Conservation (phyloP, 2,113 vertebrate species). For the Megaceryle torquata region DNA sequence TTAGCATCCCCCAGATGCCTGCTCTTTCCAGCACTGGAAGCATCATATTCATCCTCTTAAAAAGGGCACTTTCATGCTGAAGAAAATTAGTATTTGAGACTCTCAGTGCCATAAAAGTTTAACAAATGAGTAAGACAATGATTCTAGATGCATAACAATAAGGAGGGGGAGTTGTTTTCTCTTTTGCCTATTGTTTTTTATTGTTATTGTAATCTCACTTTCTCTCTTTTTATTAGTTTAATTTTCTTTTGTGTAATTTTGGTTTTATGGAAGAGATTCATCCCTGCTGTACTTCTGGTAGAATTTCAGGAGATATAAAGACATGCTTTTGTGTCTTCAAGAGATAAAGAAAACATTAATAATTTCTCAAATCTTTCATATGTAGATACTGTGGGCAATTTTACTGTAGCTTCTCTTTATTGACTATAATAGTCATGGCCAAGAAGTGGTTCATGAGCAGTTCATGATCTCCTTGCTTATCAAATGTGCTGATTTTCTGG, state of each 20-base stretch:
- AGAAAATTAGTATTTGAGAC: constrained; percentile 45
- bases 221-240: constrained; percentile 71
- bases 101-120: constrained; percentile 41
- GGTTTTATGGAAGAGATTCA: constrained; percentile 60
- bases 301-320: constrained; percentile 19
- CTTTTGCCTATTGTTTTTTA: constrained; percentile 59
- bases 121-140: constrained; percentile 51
- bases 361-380: neutral
- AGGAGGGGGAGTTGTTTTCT: constrained; percentile 44
- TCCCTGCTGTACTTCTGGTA: constrained; percentile 7
- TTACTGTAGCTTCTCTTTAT: neutral
- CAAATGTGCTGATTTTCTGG: neutral
- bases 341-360: constrained; percentile 30
- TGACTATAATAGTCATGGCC: neutral
- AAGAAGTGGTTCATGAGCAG: neutral
- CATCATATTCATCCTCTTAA: neutral
- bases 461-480: neutral
- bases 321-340: neutral
- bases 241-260: constrained; percentile 65
- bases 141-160: constrained; percentile 48
- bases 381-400: neutral
- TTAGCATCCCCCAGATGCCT: neutral
- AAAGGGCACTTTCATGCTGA: neutral
- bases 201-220: constrained; percentile 60
- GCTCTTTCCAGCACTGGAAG: neutral